Evolutionary conservation across 1,140 invertebrate species (phyloP), one percentile per base, ranked within the genome.

Genomic region (Vanessa atalanta): DNA sequence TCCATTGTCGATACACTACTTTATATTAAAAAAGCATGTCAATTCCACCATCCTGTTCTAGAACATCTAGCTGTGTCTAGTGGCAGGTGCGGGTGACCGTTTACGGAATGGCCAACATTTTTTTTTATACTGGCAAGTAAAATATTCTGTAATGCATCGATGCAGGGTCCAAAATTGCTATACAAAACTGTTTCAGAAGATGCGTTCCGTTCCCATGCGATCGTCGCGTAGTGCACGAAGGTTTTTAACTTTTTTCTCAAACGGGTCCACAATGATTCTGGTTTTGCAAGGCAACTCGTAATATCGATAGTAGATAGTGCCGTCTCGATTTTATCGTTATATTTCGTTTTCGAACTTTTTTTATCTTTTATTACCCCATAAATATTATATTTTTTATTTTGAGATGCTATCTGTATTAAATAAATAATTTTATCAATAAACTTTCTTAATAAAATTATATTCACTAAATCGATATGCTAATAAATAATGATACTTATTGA

Each of bases 241-340:
- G 84, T 84, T 88, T 86, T 86, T 82, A 75, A 73, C 79, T 77
- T 85, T 83, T 89, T 88, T 90, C 82, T 86, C 77, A 87, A 89
- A 92, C 90, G 84, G 82, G 90, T 91, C 86, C 87, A 90, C 88
- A 90, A 86, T 89, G 83, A 92, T 92, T 92, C 90, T 92, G 89
- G 90, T 92, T 92, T 90, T 88, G 89, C 90, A 88, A 90, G 88
- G 82, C 79, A 84, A 88, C 85, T 87, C 76, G 84, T 83, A 87
- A 82, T 85, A 85, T 85, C 83, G 85, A 85, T 88, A 83, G 78
- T 79, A 77, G 80, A 83, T 81, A 81, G 82, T 81, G 74, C 78
- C 76, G 76, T 83, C 79, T 83, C 80, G 80, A 84, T 83, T 84
- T 82, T 81, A 85, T 83, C 76, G 65, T 80, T 77, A 76, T 77